Percentiles rank a stretch among this genome's conserved stretches.
Evolutionary conservation across 2,888 invertebrate species (phyloP).

Genomic region (Eilema griseolum): DNA sequence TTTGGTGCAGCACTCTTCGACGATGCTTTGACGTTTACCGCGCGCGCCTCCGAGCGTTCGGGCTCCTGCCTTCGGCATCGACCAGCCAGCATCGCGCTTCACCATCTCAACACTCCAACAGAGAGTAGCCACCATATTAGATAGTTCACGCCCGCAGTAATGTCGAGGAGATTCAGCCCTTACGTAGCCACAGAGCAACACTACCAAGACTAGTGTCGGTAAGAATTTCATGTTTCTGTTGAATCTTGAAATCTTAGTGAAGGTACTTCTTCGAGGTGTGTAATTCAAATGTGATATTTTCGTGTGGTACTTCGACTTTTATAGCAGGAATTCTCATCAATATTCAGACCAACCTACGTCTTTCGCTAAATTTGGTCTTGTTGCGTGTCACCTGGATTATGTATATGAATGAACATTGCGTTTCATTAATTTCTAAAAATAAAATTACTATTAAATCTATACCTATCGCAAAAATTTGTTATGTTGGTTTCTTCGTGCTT

Average conservation of each 20-base stretch:
- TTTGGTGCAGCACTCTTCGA: conserved; percentile 46
- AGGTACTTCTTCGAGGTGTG: not conserved
- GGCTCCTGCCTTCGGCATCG: conserved; percentile 33
- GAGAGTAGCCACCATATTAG: conserved; percentile 1
- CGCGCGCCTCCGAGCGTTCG: conserved; percentile 32
- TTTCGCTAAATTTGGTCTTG: not conserved
- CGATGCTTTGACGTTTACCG: conserved; percentile 33
- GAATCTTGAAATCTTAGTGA: not conserved
- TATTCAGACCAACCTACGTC: not conserved
- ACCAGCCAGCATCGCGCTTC: conserved; percentile 33
- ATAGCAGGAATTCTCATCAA: conserved; percentile 8
- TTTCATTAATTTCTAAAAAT: not conserved
- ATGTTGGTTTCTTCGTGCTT: no score
- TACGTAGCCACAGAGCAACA: not conserved
- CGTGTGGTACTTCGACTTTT: not conserved
- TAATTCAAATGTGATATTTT: not conserved
- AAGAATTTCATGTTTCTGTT: conserved; percentile 28
- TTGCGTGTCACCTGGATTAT: conserved; percentile 8
- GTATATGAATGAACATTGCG: conserved; percentile 1
- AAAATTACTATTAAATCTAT: no score
- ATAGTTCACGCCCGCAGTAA: conserved; percentile 12
- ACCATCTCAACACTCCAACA: conserved; percentile 25
- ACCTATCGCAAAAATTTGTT: no score
- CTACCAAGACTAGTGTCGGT: not conserved
- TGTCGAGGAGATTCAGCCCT: not conserved